Evolutionary conservation across 2,888 invertebrate genomes (phyloP), one percentile per base, ranked within the genome.

Genomic region (Anarsia innoxiella): DNA sequence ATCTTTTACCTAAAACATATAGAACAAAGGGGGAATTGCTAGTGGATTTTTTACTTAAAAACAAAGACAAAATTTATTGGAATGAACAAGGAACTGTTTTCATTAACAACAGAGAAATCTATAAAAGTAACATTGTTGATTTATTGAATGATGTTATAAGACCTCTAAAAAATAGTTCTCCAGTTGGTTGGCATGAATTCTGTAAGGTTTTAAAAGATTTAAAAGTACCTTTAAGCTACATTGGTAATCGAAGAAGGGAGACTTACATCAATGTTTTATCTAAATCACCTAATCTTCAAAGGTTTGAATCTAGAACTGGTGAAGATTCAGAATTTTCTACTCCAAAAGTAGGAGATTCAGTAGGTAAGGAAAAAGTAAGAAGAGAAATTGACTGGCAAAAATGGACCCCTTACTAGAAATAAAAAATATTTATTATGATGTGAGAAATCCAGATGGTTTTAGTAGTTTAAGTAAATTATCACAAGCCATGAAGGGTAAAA

Each of bases 401-500:
- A 53, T 56, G 54, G 53, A 53, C 37, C 38, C 53, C 55, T 23
- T 32, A 32, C 11, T 48, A 56, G 48, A 53, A 41, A 48, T 53
- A 9, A 2, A 23, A 12, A 32, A 32, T 5, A 23, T 23, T 23
- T 32, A 53, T 31, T 53, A 55, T 41, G 44, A 53, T 34, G 31
- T 42, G 3, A 44, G 50, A 10, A 35, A 56, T 12, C 31, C 31
- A 5, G 31, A 23, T 23, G 23, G 31, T 1, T 32, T 45, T 34
- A 40, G 46, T 38, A 51, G 48, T 33, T 15, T 54, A 12, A 32
- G 47, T 36, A 45, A 43, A 23, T 36, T 48, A 32, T 4, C 37
- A 14, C 28, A 44, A 25, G 51, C 41, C 2, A 53, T 56, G 50
- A 45, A 49, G 13, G 40, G 37, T 32, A 45, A 39, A 34, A 43